Percentiles rank a stretch among this genome's conserved stretches.
These are phyloP conservation scores for Chiropotes sagulatus DNA, from an alignment of 2,797 vertebrate genomes.

Conservation along the genomic window DNA sequence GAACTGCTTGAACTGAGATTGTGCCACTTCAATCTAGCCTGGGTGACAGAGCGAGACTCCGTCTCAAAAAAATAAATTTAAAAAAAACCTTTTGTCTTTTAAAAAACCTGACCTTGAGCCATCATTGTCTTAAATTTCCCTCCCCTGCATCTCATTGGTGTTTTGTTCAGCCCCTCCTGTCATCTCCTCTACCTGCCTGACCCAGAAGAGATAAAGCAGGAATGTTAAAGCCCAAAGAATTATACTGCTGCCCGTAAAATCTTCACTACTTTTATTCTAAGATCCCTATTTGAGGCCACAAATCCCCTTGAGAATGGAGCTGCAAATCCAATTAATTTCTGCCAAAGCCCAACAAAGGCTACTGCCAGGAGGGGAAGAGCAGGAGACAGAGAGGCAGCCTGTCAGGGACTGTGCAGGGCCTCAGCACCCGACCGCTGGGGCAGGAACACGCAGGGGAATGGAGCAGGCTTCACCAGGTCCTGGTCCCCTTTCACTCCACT, in stretches of 20 bases:
- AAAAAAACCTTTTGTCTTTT: not conserved
- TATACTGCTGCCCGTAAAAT: not conserved
- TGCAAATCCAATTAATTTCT: conserved; percentile 34
- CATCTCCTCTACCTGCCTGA: not conserved
- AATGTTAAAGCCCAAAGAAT: not conserved
- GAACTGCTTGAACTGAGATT: not conserved
- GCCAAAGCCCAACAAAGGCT: not conserved
- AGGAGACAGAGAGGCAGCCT: not conserved
- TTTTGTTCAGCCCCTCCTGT: not conserved
- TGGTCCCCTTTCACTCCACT: rapidly evolving
- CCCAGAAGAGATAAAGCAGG: not conserved
- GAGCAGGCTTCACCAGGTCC: rapidly evolving
- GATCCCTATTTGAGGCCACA: not conserved
- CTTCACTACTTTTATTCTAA: not conserved
- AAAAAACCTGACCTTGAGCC: not conserved
- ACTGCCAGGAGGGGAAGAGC: not conserved
- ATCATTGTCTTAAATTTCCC: not conserved
- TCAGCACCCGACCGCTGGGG: not conserved
- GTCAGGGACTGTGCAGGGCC: rapidly evolving
- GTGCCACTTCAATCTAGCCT: not conserved
- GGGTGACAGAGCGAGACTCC: not conserved
- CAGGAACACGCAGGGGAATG: rapidly evolving
- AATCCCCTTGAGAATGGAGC: not conserved
- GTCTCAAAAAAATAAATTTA: not conserved
- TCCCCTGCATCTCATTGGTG: rapidly evolving